Base-by-base conservation (phyloP, 2,797 vertebrate species). In the Passerculus sandwichensis region DNA sequence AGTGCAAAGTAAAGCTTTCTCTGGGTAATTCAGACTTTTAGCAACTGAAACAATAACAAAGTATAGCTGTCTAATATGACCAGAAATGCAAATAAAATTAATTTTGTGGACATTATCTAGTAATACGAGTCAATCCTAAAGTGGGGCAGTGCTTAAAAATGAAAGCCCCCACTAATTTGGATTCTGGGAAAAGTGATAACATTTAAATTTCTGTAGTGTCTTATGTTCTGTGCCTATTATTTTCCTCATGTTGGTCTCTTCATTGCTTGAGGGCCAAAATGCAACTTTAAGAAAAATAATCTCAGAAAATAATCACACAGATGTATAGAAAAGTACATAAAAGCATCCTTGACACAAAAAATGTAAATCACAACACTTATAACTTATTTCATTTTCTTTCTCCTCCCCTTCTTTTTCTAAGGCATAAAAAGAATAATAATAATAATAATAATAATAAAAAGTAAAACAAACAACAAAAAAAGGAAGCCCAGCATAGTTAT, bases 321-420 rank as follows among this genome's bases (percentile, higher is more conserved):
- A 89, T 66, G 25, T 87, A 93, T 76, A 93, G 72, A 90, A 89
- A 95, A 94, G 26, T 87, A 93, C 74, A 96, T 90, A 96, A 97
- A 97, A 95, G 76, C 91, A 97, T 96, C 89, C 62, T 94, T 93
- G 94, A 95, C 88, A 95, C 72, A 79, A 82, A 91, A 95, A 96
- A 95, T 94, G 65, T 94, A 96, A 97, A 97, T 95, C 92, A 80
- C 64, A 94, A 95, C 89, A 90, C 86, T 96, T 96, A 92, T 10
- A 93, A 93, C 85, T 86, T 89, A 62, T 94, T 97, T 96, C 74
- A 77, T 85, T 89, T 94, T 76, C 34, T 86, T 88, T 80, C 80
- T 70, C 76, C 77, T 92, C 76, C 71, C 29, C 66, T 88, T 91
- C 51, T 89, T 89, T 97, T 94, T 96, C 76, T 91, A 91, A 97